Evolutionary conservation across 1,140 invertebrate genomes (phyloP), one percentile per base, ranked within the genome.

Genomic region (Drosophila takahashii): DNA sequence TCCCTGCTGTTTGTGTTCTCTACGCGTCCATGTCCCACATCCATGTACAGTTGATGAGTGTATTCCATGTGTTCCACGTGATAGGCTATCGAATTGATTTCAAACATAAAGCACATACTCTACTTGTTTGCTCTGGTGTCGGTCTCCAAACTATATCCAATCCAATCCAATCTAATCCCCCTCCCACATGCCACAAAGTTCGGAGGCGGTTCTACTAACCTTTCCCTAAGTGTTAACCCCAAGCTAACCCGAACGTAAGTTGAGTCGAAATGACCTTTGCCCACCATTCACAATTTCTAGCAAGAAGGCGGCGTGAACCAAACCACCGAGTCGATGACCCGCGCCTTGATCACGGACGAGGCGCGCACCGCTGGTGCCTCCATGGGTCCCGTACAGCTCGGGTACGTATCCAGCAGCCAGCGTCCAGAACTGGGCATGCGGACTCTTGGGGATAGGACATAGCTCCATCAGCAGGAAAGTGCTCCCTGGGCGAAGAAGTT

Each of bases 281-380:
- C 52, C 52, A 75, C 56, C 59, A 41, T 62, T 62, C 57, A 37
- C 59, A 90, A 81, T 72, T 90, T 92, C 57, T 91, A 97, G 96
- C 96, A 97, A 95, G 96, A 97, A 94, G 96, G 96, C 94, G 96
- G 96, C 94, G 94, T 96, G 92, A 96, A 95, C 94, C 95, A 96
- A 93, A 97, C 96, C 92, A 96, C 95, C 92, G 96, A 97, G 93
- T 97, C 96, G 93, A 97, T 97, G 96, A 97, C 96, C 93, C 95
- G 96, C 92, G 96, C 96, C 93, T 95, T 97, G 93, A 97, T 97
- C 93, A 96, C 95, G 93, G 96, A 97, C 93, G 96, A 97, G 94
- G 95, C 95, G 93, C 96, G 96, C 93, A 95, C 94, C 92, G 94
- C 94, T 91, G 95, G 95, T 93, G 96, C 96, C 94, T 94, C 94